Percentiles rank a stretch among this genome's conserved stretches.
Conservation (phyloP, 2,888 invertebrate species). For the Torymus auratus region DNA sequence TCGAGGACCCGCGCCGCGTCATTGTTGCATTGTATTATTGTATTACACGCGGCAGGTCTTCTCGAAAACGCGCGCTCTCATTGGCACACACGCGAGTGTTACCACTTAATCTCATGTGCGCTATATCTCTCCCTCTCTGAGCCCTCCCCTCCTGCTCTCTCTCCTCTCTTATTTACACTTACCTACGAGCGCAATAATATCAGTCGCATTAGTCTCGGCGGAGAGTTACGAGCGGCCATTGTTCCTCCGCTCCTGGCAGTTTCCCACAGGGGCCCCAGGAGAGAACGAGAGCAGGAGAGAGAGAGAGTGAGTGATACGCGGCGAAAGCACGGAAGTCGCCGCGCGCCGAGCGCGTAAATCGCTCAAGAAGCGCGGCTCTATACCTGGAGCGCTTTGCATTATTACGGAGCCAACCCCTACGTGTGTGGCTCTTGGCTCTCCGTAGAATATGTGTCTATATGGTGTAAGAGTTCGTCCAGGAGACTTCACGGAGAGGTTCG, state of each 20-base stretch:
- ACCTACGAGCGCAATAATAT: constrained; percentile 58
- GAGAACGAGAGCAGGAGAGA: constrained; percentile 32
- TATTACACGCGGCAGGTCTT: not conserved
- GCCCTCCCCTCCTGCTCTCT: not conserved
- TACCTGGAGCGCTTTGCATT: constrained; percentile 29
- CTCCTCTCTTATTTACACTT: constrained; percentile 59
- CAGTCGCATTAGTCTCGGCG: constrained; percentile 61
- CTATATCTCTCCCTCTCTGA: constrained; percentile 18
- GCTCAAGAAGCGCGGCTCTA: not conserved
- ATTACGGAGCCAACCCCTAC: constrained; percentile 41
- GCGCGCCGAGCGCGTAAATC: constrained; percentile 51
- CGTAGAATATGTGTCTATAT: not conserved
- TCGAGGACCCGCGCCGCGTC: constrained; percentile 3
- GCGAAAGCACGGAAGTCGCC: constrained; percentile 42
- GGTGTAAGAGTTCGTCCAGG: too few species aligned
- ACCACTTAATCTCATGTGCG: constrained; percentile 58
- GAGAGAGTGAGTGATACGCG: constrained; percentile 26
- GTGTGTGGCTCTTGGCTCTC: constrained; percentile 17
- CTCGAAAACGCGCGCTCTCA: constrained; percentile 39
- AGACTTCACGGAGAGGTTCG: not conserved
- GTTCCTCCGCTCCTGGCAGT: constrained; percentile 48
- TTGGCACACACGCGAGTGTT: not conserved
- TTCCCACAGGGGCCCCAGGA: constrained; percentile 56
- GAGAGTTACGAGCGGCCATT: constrained; percentile 60
- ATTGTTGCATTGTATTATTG: constrained; percentile 10